Conservation (phyloP, 1,140 invertebrate genomes). For the Brachionus sp. region DNA sequence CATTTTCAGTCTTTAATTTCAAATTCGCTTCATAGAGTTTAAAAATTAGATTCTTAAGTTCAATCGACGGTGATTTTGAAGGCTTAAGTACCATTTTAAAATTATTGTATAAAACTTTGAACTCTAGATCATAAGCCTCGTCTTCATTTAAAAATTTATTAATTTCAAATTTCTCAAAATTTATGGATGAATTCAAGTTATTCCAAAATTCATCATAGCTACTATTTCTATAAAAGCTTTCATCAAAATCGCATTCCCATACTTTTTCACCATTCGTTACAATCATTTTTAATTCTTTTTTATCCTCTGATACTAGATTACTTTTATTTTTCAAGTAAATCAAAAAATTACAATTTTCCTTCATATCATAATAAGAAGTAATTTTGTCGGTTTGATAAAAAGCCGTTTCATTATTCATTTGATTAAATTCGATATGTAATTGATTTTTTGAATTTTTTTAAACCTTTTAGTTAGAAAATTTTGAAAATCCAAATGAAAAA, state of each 20-base stretch:
- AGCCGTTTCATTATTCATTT: neutral
- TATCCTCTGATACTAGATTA: neutral
- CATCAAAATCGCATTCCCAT: neutral
- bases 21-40: neutral
- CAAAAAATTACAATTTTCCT: neutral
- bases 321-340: neutral
- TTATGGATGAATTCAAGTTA: neutral
- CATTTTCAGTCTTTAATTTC: neutral
- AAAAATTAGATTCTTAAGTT: conserved; percentile 6
- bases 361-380: neutral
- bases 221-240: neutral
- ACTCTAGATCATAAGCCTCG: neutral
- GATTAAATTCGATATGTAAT: neutral
- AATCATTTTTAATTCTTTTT: neutral
- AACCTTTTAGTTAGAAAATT: no score
- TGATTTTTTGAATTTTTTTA: neutral
- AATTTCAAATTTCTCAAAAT: conserved; percentile 7
- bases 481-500: no score
- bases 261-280: neutral
- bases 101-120: neutral
- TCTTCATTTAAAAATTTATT: neutral
- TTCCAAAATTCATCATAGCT: neutral
- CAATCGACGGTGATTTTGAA: neutral
- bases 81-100: neutral
- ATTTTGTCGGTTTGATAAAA: neutral